These are phyloP conservation scores for Microcebus jonahi DNA, from an alignment of 2,113 vertebrate species.

Conservation along the genomic window DNA sequence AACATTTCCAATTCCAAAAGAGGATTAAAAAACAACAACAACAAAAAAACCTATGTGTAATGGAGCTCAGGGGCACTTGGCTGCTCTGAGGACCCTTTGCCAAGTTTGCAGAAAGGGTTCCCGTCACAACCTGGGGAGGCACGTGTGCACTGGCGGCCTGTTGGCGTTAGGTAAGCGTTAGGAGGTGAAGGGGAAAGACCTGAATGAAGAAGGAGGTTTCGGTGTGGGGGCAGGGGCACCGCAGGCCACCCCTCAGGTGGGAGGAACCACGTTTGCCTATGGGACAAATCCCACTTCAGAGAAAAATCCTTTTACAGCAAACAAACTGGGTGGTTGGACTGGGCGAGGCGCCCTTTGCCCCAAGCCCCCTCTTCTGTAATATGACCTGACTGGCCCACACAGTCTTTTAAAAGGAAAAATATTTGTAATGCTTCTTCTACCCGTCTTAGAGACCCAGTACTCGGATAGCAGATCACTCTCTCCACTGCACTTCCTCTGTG, in stretches of 20 bases:
- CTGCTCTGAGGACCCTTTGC: not conserved
- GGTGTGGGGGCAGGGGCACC: too few species aligned
- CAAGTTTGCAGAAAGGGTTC: not conserved
- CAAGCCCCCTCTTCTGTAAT: not conserved
- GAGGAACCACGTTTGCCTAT: not conserved
- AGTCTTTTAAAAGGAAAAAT: not conserved
- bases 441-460: not conserved
- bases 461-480: not conserved
- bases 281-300: not conserved
- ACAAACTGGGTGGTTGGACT: not conserved
- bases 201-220: not conserved
- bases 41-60: not conserved
- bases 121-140: not conserved
- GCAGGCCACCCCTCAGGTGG: not conserved
- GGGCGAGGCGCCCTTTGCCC: not conserved
- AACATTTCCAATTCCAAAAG: not conserved
- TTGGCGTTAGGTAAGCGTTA: not conserved
- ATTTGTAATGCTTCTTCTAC: not conserved
- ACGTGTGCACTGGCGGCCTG: too few species aligned
- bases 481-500: not conserved
- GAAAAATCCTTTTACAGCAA: not conserved
- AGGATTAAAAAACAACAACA: not conserved
- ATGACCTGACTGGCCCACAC: not conserved
- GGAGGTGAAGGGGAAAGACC: not conserved
- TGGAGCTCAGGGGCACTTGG: not conserved